Evolutionary conservation across 2,888 invertebrate species (phyloP).

Genomic region (Thymelicus acteon): DNA sequence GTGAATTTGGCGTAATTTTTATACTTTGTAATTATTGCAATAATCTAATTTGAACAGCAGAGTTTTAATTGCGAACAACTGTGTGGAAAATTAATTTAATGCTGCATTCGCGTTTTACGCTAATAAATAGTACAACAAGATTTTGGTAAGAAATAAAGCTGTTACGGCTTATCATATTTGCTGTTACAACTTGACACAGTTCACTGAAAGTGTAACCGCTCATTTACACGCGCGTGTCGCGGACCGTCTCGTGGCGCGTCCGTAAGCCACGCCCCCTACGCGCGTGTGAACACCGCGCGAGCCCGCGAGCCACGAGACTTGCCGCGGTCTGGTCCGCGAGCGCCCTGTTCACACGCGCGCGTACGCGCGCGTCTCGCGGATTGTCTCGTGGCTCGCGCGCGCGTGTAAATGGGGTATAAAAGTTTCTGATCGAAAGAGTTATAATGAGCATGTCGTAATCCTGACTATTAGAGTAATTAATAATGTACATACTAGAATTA

Average conservation of each 20-base stretch:
- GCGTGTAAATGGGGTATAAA: too few species aligned
- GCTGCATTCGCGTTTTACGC: not conserved
- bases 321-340: too few species aligned
- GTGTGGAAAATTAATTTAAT: not conserved
- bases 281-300: too few species aligned
- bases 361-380: too few species aligned
- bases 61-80: not conserved
- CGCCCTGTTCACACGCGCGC: too few species aligned
- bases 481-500: slow-evolving; percentile 75
- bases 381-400: too few species aligned
- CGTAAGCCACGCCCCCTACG: too few species aligned
- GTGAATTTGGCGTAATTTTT: slow-evolving; percentile 48
- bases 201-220: not conserved
- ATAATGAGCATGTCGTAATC: slow-evolving; percentile 79
- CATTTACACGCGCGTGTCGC: too few species aligned
- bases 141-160: slow-evolving; percentile 9
- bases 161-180: not conserved
- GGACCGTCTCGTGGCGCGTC: too few species aligned
- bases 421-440: slow-evolving; percentile 51
- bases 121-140: slow-evolving; percentile 1
- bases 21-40: slow-evolving; percentile 29
- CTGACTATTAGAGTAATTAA: slow-evolving; percentile 62
- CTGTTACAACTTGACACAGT: slow-evolving; percentile 10
- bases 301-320: too few species aligned
- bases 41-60: not conserved